Percentiles rank a stretch among this genome's conserved stretches.
phyloP scores from a whole-genome alignment of 2,797 vertebrate species.

The Acipenser oxyrinchus region DNA sequence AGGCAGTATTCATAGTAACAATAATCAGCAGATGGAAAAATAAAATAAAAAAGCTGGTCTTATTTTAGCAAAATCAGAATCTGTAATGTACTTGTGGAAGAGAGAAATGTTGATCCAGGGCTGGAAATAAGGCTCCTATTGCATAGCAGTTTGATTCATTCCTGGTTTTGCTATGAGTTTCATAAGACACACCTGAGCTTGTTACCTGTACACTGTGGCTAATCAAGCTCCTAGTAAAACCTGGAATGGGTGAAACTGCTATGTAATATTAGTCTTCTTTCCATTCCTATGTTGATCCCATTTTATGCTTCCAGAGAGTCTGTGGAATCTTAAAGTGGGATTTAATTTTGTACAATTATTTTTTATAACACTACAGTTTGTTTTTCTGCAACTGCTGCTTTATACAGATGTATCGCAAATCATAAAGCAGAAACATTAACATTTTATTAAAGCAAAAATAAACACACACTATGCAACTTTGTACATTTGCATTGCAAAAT shows the following conservation, averaged over 20 bases:
- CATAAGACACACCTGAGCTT: too few species aligned
- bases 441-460: slow-evolving; percentile 38
- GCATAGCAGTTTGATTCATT: too few species aligned
- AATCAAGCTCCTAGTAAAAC: too few species aligned
- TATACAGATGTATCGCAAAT: slow-evolving; percentile 33
- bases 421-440: slow-evolving; percentile 31
- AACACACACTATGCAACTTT: slow-evolving; percentile 91
- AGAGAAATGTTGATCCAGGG: background rate
- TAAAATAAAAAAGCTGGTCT: slow-evolving; percentile 14
- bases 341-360: slow-evolving; percentile 16
- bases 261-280: too few species aligned
- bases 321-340: slow-evolving; percentile 7
- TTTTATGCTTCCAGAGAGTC: too few species aligned
- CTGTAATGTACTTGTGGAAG: background rate
- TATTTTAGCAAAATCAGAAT: slow-evolving; percentile 4
- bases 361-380: slow-evolving; percentile 19
- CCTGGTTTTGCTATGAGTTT: too few species aligned
- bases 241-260: too few species aligned
- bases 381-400: slow-evolving; percentile 39
- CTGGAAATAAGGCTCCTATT: background rate
- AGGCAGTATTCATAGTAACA: slow-evolving; percentile 36
- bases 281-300: too few species aligned
- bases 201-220: too few species aligned
- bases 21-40: slow-evolving; percentile 4
- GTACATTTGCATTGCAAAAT: slow-evolving; percentile 85